Base-by-base conservation (phyloP, 1,140 invertebrate species). In the Drosophila sp. region DNA sequence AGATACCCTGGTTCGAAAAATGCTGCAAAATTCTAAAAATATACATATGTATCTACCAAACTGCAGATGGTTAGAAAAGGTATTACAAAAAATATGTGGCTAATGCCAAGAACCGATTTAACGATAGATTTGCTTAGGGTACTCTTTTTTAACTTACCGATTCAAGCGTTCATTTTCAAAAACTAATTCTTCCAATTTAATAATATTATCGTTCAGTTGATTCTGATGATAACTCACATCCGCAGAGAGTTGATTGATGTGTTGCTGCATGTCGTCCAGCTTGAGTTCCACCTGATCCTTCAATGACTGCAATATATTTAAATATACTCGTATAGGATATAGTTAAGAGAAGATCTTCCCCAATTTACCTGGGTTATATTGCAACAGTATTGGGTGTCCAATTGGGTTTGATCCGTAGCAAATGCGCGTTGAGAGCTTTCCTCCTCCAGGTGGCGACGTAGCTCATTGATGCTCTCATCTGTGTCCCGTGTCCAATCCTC, bases 401-500 rank as follows among this genome's bases (percentile, higher is more conserved):
- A 66, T 43, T 90, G 87, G 38, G 62, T 89, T 43, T 92, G 80
- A 25, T 91, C 78, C 0, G 69, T 38, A 13, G 77, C 80, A 59
- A 75, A 77, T 13, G 29, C 51, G 0, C 89, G 61, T 25, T 82
- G 79, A 0, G 69, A 45, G 5, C 64, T 32, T 43, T 92, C 91
- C 43, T 86, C 77, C 7, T 89, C 74, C n/a, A 91, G 40, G n/a
- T 80, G 75, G 0, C 73, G 61, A 0, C 89, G 74, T 8, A 92
- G 25, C 0, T 67, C 67, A 0, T 21, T 67, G 1, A 92, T 9
- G 4, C 34, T 56, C 11, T 92, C 82, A n/a, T 91, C 83, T 0
- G 89, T 84, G n/a, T 76, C 76, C 0, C 78, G 61, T 9, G 80
- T 90, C 91, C 91, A 92, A 14, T 92, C 91, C 62, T 92, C 91